Base-by-base conservation (phyloP, 2,797 vertebrate genomes). In the Gobionotothen gibberifrons region DNA sequence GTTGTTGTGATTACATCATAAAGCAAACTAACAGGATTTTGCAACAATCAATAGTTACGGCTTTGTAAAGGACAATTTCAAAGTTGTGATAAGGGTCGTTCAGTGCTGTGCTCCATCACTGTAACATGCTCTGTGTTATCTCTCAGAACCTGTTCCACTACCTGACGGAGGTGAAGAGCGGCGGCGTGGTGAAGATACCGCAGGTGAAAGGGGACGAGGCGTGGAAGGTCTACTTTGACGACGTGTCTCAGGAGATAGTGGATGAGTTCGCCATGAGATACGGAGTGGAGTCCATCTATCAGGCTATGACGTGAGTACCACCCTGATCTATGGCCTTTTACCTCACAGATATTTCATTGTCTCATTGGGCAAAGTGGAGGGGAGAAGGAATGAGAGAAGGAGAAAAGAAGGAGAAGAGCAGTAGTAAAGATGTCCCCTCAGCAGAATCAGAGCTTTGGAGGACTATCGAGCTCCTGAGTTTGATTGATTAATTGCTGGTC, bases 211-310 rank as follows among this genome's bases (percentile, higher is more conserved):
- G 97, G 1, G 98, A 99, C 13, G 98, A 99, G 76, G 98, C 97
- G 55, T 99, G 98, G 98, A 99, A 99, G 90, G 98, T 99, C 77
- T 99, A 99, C 92, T 99, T 95, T 84, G 97, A 98, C 67, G 97
- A 97, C 1, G 93, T 96, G 4, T 96, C 97, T 14, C 98, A 99
- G 82, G 98, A 99, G 94, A 99, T 99, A 70, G 98, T 99, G 46
- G 98, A 99, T 89, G 98, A 99, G 89, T 99, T 98, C 64, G 98
- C 98, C 76, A 97, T 98, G 96, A 96, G 98, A 83, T 99, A 97
- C 3, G 98, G 98, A 81, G 95, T 99, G 87, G 98, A 99, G 88
- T 96, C 97, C 84, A 99, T 99, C 94, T 99, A 99, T 91, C 98
- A 99, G 92, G 98, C 98, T 63, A 99, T 99, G 98, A 99, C 98